phyloP scores from a whole-genome alignment of 2,888 invertebrate species.

The Thera britannica region DNA sequence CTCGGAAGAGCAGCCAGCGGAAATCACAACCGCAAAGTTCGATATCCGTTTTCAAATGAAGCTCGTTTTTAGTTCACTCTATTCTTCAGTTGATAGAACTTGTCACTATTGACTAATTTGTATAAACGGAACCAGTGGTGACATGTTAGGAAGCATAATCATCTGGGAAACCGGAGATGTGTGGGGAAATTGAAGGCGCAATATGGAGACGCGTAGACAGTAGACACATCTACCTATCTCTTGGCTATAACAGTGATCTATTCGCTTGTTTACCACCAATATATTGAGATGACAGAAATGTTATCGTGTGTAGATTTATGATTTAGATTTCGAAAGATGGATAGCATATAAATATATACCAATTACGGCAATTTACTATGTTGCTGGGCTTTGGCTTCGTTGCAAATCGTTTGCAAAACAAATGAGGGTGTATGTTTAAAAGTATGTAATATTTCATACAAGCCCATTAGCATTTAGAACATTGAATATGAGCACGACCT shows the following conservation, averaged over 20 bases:
- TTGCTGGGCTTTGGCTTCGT: neutral
- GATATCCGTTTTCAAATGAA: neutral
- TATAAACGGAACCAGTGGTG: slow-evolving; percentile 37
- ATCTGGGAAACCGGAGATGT: slow-evolving; percentile 37
- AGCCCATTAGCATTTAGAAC: neutral
- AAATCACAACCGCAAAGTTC: neutral
- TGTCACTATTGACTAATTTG: slow-evolving; percentile 17
- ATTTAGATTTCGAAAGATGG: slow-evolving; percentile 20
- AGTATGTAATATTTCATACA: neutral
- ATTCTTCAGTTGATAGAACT: neutral
- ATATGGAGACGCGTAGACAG: slow-evolving; percentile 12
- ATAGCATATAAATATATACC: neutral
- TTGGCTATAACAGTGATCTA: slow-evolving; percentile 23
- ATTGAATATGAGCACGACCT: neutral
- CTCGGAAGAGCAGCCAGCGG: neutral
- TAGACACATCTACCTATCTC: slow-evolving; percentile 9
- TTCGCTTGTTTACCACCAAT: slow-evolving; percentile 30
- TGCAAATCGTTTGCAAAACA: slow-evolving; percentile 1
- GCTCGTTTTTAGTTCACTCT: neutral
- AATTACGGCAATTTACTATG: neutral
- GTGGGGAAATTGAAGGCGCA: slow-evolving; percentile 35
- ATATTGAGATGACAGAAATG: slow-evolving; percentile 19
- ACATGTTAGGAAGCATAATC: slow-evolving; percentile 39
- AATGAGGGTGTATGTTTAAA: neutral
- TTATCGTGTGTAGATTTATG: slow-evolving; percentile 20